Conservation (phyloP, 2,888 invertebrate genomes). For the Creontiades dilutus region DNA sequence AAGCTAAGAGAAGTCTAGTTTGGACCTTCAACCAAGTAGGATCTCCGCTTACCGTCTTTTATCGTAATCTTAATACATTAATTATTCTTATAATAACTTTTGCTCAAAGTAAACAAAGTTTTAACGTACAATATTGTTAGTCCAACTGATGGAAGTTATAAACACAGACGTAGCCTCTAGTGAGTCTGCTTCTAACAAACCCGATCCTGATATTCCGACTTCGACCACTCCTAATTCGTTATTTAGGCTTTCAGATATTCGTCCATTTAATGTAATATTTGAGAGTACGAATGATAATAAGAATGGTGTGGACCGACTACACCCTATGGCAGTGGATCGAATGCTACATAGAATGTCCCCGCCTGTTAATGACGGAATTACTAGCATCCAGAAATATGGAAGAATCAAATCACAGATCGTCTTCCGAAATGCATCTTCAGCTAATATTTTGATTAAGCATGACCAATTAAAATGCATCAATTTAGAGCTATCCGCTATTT, state of each 20-base stretch:
- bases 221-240: no score
- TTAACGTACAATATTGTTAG: neutral
- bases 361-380: neutral
- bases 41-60: neutral
- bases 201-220: no score
- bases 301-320: neutral
- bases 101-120: neutral
- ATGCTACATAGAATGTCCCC: neutral
- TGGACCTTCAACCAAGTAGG: neutral
- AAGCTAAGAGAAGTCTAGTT: no score
- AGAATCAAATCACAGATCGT: neutral
- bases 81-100: neutral
- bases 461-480: no score
- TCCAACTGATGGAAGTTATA: no score
- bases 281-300: neutral
- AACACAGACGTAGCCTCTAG: no score
- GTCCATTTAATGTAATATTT: neutral
- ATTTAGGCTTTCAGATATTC: no score
- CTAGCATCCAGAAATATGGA: neutral
- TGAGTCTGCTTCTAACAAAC: no score
- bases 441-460: neutral
- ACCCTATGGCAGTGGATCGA: neutral
- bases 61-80: neutral
- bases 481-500: no score
- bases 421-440: neutral